Evolutionary conservation across 2,797 vertebrate genomes (phyloP).

Genomic region (Acrocephalus scirpaceus): DNA sequence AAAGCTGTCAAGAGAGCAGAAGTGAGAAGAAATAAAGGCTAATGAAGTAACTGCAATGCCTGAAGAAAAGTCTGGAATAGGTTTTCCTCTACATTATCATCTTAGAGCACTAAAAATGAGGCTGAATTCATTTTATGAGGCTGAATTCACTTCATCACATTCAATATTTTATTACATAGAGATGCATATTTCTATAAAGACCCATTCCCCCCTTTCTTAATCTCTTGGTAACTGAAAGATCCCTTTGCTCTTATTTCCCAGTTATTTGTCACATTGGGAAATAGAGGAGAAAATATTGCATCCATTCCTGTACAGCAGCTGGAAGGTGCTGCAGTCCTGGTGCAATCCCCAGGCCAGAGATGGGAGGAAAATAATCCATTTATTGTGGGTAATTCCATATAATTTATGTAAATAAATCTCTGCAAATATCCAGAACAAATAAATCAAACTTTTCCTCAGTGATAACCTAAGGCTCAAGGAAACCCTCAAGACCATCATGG

Average conservation of each 20-base stretch:
- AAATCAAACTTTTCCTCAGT: not conserved
- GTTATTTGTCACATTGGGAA: not conserved
- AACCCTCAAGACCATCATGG: rapidly evolving
- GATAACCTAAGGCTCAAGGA: not conserved
- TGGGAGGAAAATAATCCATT: not conserved
- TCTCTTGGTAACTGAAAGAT: not conserved
- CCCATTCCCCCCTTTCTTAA: not conserved
- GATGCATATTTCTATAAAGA: not conserved
- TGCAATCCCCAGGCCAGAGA: not conserved
- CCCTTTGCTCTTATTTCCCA: not conserved
- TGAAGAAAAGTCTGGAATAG: conserved; percentile 5
- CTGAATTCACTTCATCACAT: not conserved
- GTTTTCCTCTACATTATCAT: not conserved
- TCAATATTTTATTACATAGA: not conserved
- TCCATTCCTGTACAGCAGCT: not conserved
- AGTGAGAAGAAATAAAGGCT: conserved; percentile 27
- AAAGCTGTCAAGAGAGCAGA: conserved; percentile 21
- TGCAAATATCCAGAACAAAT: not conserved
- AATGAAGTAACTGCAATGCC: conserved; percentile 18
- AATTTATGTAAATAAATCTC: not conserved
- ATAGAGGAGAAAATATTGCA: not conserved
- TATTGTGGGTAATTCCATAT: not conserved
- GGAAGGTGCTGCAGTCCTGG: not conserved
- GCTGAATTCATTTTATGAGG: not conserved
- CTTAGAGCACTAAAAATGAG: not conserved